phyloP scores from a whole-genome alignment of 2,888 invertebrate genomes.

The Drosophila macrothrix region DNA sequence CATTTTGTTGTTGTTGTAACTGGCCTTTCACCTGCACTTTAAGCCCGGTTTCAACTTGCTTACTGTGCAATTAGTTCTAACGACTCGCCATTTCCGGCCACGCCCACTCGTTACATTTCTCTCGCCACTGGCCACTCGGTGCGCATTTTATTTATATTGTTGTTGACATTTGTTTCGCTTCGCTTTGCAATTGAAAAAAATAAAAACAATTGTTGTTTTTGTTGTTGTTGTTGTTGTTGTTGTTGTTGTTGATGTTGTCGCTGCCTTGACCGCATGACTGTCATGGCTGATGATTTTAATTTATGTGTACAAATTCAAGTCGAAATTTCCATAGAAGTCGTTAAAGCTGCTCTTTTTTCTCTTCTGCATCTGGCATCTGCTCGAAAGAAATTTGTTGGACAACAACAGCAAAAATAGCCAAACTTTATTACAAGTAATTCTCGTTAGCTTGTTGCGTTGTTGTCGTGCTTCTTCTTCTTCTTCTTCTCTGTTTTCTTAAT shows the following conservation, averaged over 20 bases:
- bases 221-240: conserved; percentile 14
- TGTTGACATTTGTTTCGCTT: conserved; percentile 37
- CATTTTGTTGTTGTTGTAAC: not conserved
- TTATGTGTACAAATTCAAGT: conserved; percentile 51
- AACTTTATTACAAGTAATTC: conserved; percentile 48
- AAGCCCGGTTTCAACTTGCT: conserved; percentile 11
- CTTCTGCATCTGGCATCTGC: conserved; percentile 2
- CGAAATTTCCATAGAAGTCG: conserved; percentile 66
- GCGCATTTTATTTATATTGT: not conserved
- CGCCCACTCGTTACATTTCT: conserved; percentile 51
- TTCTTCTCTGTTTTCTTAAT: not conserved
- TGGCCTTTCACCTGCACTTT: conserved; percentile 68
- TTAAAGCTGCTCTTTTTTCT: conserved; percentile 35
- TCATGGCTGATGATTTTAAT: conserved; percentile 64
- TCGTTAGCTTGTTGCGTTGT: conserved; percentile 48
- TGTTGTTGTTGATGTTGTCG: conserved; percentile 13
- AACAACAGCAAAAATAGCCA: conserved; percentile 28
- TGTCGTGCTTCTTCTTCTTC: conserved; percentile 26
- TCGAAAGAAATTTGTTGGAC: conserved; percentile 36
- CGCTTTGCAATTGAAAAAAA: conserved; percentile 43
- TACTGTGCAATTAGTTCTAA: conserved; percentile 74
- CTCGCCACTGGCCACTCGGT: not conserved
- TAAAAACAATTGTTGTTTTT: conserved; percentile 10
- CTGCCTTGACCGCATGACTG: conserved; percentile 49
- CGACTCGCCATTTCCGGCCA: conserved; percentile 71